phyloP scores from a whole-genome alignment of 1,140 invertebrate genomes.

The Sitodiplosis mosellana region DNA sequence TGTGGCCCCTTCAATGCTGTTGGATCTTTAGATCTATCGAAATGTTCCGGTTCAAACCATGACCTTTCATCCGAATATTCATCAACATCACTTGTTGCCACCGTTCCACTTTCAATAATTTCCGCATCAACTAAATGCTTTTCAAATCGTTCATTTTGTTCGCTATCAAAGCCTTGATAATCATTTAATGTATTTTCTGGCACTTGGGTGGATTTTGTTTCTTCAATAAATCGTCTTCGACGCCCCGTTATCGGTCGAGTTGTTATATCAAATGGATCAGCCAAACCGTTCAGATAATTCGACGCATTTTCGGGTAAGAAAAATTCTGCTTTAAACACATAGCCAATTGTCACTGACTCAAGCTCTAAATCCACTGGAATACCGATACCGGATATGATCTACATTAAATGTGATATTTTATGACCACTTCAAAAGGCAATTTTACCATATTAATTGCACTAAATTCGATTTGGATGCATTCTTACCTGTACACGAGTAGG shows the following conservation, averaged over 20 bases:
- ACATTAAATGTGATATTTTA: neutral
- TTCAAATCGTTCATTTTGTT: neutral
- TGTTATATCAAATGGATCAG: neutral
- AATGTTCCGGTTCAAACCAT: neutral
- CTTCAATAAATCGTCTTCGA: neutral
- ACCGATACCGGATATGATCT: conserved; percentile 23
- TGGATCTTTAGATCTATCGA: neutral
- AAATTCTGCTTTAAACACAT: conserved; percentile 22
- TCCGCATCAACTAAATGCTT: neutral
- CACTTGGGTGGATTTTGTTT: neutral
- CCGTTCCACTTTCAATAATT: neutral
- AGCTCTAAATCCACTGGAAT: conserved; percentile 16
- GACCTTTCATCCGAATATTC: neutral
- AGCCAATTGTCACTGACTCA: conserved; percentile 21
- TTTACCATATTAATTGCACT: no score
- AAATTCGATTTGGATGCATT: no score
- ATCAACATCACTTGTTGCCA: neutral
- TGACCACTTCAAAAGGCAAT: no score
- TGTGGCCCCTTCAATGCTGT: no score
- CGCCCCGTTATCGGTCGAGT: neutral
- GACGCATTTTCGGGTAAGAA: conserved; percentile 15
- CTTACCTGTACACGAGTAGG: conserved; percentile 21
- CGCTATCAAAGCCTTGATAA: neutral
- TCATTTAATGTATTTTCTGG: neutral
- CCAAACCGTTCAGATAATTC: conserved; percentile 1